Conservation (phyloP, 1,140 invertebrate genomes). For the Rhagoletis zephyria region DNA sequence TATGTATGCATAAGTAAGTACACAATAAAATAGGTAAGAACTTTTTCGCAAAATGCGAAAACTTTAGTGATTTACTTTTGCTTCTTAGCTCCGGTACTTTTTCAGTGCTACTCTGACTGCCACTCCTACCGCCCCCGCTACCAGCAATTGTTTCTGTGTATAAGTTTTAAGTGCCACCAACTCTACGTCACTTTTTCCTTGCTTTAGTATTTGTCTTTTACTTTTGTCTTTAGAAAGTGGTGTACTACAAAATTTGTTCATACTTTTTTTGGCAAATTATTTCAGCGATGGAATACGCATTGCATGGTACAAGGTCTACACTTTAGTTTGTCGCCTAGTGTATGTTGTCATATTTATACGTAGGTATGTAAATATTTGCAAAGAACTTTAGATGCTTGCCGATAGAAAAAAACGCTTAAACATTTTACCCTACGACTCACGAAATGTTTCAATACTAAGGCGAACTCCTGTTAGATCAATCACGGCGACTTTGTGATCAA, state of each 20-base stretch:
- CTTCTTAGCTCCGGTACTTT: conserved; percentile 34
- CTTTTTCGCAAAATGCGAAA: conserved; percentile 54
- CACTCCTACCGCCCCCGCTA: not conserved
- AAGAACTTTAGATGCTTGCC: no score
- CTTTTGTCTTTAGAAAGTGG: conserved; percentile 21
- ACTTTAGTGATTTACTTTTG: conserved; percentile 57
- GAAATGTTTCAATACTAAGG: no score
- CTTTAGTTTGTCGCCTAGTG: no score
- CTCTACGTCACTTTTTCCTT: not conserved
- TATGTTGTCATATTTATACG: not conserved
- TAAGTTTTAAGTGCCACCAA: conserved; percentile 40
- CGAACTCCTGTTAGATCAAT: no score
- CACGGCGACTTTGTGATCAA: no score
- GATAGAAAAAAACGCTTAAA: no score
- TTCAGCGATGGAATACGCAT: no score
- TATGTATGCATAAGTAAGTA: not conserved
- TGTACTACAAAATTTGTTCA: not conserved
- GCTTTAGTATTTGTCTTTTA: not conserved
- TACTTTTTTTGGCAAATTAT: not conserved
- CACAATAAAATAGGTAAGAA: not conserved
- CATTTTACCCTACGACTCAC: no score
- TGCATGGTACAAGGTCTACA: no score
- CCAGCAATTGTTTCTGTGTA: not conserved
- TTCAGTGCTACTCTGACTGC: not conserved
- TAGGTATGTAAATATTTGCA: no score